A percentile compares a stretch with the other conserved stretches of the same genome.
phyloP scores from a whole-genome alignment of 1,140 invertebrate species.

The Glossosoma conforme region DNA sequence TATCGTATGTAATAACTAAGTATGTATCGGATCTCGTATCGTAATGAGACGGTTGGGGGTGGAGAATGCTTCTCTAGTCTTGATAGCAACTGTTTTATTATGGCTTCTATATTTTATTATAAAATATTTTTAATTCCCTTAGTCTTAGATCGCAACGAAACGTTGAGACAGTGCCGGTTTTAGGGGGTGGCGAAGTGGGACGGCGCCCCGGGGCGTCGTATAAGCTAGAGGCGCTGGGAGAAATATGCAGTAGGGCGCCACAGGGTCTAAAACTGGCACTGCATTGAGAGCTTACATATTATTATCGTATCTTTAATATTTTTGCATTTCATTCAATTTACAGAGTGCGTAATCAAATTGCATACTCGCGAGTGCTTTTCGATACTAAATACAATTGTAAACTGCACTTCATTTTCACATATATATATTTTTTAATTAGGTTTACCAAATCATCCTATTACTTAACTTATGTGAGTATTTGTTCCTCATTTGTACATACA shows the following conservation, averaged over 20 bases:
- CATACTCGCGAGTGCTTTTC: conserved; percentile 5
- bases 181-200: no score
- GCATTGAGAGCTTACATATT: no score
- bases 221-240: no score
- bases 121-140: conserved; percentile 7
- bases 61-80: conserved; percentile 28
- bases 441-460: conserved; percentile 28
- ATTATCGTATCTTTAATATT: no score
- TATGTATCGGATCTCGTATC: conserved; percentile 30
- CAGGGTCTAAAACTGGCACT: no score
- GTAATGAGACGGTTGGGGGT: conserved; percentile 21
- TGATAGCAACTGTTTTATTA: conserved; percentile 29
- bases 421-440: conserved; percentile 7
- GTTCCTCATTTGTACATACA: conserved; percentile 29
- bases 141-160: conserved; percentile 3
- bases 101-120: conserved; percentile 10
- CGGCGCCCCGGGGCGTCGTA: no score
- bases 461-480: conserved; percentile 28
- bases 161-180: no score
- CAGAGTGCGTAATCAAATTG: not conserved
- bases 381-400: conserved; percentile 1
- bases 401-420: conserved; percentile 13
- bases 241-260: no score
- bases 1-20: conserved; percentile 26
- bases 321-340: conserved; percentile 7